These are phyloP conservation scores for Psilanteris sp. DNA, from an alignment of 1,140 invertebrate genomes.

Conservation along the genomic window DNA sequence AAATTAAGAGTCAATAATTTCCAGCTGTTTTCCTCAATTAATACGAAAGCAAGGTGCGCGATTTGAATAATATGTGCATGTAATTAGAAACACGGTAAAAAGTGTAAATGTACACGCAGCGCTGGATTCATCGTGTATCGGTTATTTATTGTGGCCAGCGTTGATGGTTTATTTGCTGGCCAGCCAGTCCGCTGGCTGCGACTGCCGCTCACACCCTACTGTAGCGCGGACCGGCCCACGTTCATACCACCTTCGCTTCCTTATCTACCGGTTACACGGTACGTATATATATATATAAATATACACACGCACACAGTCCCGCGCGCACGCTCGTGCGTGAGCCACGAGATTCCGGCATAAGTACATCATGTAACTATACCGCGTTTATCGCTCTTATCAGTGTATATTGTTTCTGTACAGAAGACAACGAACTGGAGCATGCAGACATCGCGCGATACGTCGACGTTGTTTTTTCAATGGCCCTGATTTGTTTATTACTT, in stretches of 20 bases:
- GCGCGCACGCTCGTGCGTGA: too few relatives aligned
- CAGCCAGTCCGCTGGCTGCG: slow-evolving; percentile 67
- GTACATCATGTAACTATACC: slow-evolving; percentile 53
- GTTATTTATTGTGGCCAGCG: slow-evolving; percentile 75
- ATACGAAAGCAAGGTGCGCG: slow-evolving; percentile 18
- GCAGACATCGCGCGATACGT: too few relatives aligned
- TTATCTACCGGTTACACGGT: slow-evolving; percentile 51
- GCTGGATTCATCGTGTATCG: slow-evolving; percentile 60
- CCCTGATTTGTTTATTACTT: too few relatives aligned
- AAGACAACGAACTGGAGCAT: slow-evolving; percentile 23
- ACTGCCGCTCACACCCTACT: slow-evolving; percentile 38
- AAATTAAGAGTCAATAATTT: slow-evolving; percentile 59
- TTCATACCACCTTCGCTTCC: slow-evolving; percentile 52
- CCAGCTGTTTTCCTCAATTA: slow-evolving; percentile 49
- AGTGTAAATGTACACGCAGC: slow-evolving; percentile 13
- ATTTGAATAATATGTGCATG: slow-evolving; percentile 51
- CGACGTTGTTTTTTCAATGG: too few relatives aligned
- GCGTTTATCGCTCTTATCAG: slow-evolving; percentile 52
- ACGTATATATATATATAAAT: too few relatives aligned
- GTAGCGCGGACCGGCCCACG: slow-evolving; percentile 32
- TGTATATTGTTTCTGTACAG: slow-evolving; percentile 36
- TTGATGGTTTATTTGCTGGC: slow-evolving; percentile 76
- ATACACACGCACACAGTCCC: too few relatives aligned
- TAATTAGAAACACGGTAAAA: slow-evolving; percentile 48
- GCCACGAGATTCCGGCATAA: slow-evolving; percentile 37